These are phyloP conservation scores for Oasisia sp. DNA, from an alignment of 2,888 invertebrate species.

Conservation along the genomic window DNA sequence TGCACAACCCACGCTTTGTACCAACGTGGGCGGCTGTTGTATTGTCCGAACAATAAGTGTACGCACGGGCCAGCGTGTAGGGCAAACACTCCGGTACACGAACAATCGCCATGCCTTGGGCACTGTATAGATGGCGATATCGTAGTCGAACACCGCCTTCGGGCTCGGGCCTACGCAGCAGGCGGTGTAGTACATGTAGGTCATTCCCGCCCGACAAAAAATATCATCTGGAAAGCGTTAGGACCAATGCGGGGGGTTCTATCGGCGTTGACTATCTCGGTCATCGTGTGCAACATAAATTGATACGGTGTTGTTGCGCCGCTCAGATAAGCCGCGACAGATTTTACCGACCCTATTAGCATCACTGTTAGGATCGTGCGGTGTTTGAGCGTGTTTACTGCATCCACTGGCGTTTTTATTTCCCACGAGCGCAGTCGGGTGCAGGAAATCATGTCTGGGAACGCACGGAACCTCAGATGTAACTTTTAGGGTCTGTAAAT, in stretches of 20 bases:
- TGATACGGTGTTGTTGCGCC: slow-evolving; percentile 11
- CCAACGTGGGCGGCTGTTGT: no score
- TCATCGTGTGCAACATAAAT: background rate
- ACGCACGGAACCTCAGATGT: background rate
- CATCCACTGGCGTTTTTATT: background rate
- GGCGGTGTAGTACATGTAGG: background rate
- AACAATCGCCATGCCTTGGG: background rate
- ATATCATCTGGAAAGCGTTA: background rate
- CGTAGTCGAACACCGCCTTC: background rate
- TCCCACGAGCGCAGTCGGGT: background rate
- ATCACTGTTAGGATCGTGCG: background rate
- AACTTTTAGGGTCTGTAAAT: background rate
- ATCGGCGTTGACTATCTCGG: background rate
- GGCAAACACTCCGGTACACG: background rate
- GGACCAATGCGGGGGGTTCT: background rate
- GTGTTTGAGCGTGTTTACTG: background rate
- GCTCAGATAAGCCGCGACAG: background rate
- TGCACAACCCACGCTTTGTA: no score
- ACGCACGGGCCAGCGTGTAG: no score
- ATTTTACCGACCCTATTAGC: background rate
- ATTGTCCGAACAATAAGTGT: no score
- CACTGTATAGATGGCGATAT: background rate
- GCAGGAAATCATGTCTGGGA: background rate
- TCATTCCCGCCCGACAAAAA: background rate
- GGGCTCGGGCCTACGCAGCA: background rate